Conservation (phyloP, 2,888 invertebrate genomes). For the Nebria salina region DNA sequence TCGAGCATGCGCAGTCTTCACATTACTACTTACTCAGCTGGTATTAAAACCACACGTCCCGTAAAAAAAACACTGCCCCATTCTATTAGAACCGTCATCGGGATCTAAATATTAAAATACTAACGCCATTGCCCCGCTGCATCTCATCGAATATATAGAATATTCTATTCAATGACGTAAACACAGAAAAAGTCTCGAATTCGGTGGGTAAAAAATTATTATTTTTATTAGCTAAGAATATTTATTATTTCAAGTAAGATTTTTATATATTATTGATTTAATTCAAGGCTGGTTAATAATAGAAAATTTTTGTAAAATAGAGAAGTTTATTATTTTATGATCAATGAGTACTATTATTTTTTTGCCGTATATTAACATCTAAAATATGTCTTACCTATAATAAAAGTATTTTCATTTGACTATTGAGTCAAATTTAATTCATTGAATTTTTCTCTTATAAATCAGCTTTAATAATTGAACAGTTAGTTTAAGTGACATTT, state of each 20-base stretch:
- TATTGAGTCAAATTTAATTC: too few relatives aligned
- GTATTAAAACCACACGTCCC: neutral
- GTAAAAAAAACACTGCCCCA: neutral
- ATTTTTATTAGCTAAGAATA: neutral
- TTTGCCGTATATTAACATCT: too few relatives aligned
- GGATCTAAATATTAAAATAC: neutral
- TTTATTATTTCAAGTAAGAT: neutral
- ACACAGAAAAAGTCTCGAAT: neutral
- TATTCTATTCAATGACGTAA: neutral
- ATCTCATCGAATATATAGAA: neutral
- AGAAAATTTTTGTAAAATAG: too few relatives aligned
- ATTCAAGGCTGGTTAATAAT: too few relatives aligned
- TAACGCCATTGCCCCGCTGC: neutral
- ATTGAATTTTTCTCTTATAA: too few relatives aligned
- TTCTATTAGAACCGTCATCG: neutral
- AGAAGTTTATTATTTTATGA: too few relatives aligned
- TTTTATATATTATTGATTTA: too few relatives aligned
- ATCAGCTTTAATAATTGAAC: too few relatives aligned
- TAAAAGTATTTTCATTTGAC: too few relatives aligned
- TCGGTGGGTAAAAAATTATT: neutral
- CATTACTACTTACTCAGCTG: conserved; percentile 15
- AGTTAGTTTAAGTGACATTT: too few relatives aligned
- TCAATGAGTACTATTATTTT: too few relatives aligned
- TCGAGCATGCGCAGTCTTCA: conserved; percentile 9
- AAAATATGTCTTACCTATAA: too few relatives aligned